A percentile compares a stretch with the other conserved stretches of the same genome.
Evolutionary conservation across 2,888 invertebrate species (phyloP).

Genomic region (Volucella zonaria): DNA sequence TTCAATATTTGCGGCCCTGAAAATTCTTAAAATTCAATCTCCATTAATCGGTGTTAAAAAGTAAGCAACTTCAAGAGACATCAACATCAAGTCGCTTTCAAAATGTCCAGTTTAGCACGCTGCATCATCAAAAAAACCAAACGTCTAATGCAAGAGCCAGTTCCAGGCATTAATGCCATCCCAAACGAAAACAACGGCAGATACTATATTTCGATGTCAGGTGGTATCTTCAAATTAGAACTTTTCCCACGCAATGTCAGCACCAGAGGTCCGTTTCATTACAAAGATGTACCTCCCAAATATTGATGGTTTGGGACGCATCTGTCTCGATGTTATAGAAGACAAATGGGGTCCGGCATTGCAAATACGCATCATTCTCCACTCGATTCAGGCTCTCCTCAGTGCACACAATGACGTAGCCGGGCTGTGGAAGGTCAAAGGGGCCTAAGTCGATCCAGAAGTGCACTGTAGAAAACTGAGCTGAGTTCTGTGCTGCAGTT

Average conservation of each 20-base stretch:
- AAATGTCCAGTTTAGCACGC: slow-evolving; percentile 95
- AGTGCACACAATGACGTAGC: slow-evolving; percentile 99
- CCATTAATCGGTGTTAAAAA: slow-evolving; percentile 30
- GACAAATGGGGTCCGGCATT: slow-evolving; percentile 99
- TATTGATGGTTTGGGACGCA: slow-evolving; percentile 99
- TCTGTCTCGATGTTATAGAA: slow-evolving; percentile 99
- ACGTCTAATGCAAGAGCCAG: slow-evolving; percentile 98
- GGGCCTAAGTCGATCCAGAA: slow-evolving; percentile 97
- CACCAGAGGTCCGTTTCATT: slow-evolving; percentile 99
- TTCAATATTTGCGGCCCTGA: too few species aligned
- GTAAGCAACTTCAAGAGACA: slow-evolving; percentile 48
- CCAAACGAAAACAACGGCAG: slow-evolving; percentile 98
- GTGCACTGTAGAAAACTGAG: slow-evolving; percentile 92
- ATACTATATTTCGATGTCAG: slow-evolving; percentile 99
- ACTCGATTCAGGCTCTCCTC: slow-evolving; percentile 98
- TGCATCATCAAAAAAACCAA: slow-evolving; percentile 99
- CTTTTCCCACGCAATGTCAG: slow-evolving; percentile 99
- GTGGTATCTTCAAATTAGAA: slow-evolving; percentile 98
- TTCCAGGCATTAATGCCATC: slow-evolving; percentile 98
- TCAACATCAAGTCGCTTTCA: slow-evolving; percentile 76
- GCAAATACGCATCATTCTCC: slow-evolving; percentile 98
- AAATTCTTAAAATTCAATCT: too few species aligned
- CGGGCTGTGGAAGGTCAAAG: slow-evolving; percentile 99
- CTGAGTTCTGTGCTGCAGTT: slow-evolving; percentile 72
- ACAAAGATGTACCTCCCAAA: slow-evolving; percentile 99